Evolutionary conservation across 1,140 invertebrate species (phyloP), one percentile per base, ranked within the genome.

Genomic region (Dryas iulia): DNA sequence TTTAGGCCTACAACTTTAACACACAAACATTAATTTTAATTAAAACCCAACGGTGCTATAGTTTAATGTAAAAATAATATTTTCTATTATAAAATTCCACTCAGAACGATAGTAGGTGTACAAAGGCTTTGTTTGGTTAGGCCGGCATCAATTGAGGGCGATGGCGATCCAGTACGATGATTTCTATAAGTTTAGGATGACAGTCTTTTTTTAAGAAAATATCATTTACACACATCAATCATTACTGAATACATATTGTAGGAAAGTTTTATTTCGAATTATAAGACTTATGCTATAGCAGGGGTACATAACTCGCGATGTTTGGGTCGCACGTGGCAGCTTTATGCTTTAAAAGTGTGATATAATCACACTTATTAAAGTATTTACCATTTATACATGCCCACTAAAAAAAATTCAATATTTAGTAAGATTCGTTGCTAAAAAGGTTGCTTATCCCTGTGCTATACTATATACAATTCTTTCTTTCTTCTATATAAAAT

Each of bases 211-310:
- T 47, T 21, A 21, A 47, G 39, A 47, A 47, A 47, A 47, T 47
- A 47, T 47, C 2, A 47, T 47, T 47, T 47, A 47, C 39, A 47
- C n/a, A 47, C 39, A 47, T 47, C 39, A 47, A 47, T 47, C 39
- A 47, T 47, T 47, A 47, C 2, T 47, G 39, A 47, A 47, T 47
- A 47, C 39, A 47, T 47, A 47, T 21, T 47, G 14, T 39, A 47
- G 7, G 21, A 47, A 47, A 47, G 39, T 18, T 39, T 39, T 47
- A 21, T 47, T 21, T 47, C 8, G 8, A 47, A 21, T 10, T 10
- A 47, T 47, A n/a, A n/a, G n/a, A n/a, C n/a, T n/a, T n/a, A n/a
- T n/a, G n/a, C n/a, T n/a, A n/a, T n/a, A n/a, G n/a, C n/a, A n/a
- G n/a, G n/a, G n/a, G n/a, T n/a, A n/a, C n/a, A n/a, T n/a, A n/a